A percentile compares a stretch with the other conserved stretches of the same genome.
Conservation (phyloP, 1,140 invertebrate genomes). For the Drosophila asahinai region DNA sequence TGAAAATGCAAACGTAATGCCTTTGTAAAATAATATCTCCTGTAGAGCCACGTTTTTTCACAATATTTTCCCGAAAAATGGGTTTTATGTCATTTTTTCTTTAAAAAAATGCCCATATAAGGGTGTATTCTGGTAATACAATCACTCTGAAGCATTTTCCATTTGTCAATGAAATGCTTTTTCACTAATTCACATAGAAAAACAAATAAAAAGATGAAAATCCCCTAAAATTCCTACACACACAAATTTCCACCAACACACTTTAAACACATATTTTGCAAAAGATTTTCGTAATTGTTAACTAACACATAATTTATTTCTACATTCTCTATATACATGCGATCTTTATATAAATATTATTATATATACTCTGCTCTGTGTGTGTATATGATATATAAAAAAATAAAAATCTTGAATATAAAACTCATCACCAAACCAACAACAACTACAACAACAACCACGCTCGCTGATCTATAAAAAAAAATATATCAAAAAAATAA, state of each 20-base stretch:
- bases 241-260: slow-evolving; percentile 19
- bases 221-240: slow-evolving; percentile 5
- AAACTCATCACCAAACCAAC: slow-evolving; percentile 66
- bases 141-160: neutral
- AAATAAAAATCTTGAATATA: slow-evolving; percentile 40
- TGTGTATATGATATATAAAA: slow-evolving; percentile 56
- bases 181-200: neutral
- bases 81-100: neutral
- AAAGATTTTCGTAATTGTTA: slow-evolving; percentile 70
- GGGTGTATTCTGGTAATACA: neutral
- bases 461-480: slow-evolving; percentile 73
- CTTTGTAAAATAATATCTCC: neutral
- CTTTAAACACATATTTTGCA: slow-evolving; percentile 39
- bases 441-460: slow-evolving; percentile 59
- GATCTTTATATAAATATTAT: slow-evolving; percentile 46
- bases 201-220: neutral
- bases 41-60: neutral
- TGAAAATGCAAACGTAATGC: neutral
- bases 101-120: neutral
- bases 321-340: slow-evolving; percentile 77
- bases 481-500: slow-evolving; percentile 30
- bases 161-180: neutral
- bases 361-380: slow-evolving; percentile 40
- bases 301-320: slow-evolving; percentile 80
- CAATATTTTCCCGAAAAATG: neutral